phyloP scores from a whole-genome alignment of 2,797 vertebrate species.

The Poeciliopsis infans region DNA sequence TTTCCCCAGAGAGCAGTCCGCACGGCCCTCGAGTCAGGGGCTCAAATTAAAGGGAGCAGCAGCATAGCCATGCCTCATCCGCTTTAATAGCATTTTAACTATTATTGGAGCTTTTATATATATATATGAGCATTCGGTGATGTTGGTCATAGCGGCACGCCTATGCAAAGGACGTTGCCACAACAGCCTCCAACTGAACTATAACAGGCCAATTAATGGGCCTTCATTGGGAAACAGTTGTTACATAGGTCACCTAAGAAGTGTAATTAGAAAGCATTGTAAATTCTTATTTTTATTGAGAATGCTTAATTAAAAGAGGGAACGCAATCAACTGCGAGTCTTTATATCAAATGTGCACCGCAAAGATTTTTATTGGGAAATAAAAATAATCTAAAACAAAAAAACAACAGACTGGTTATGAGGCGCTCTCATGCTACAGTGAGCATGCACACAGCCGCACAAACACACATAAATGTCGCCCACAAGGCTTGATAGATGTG shows the following conservation, averaged over 20 bases:
- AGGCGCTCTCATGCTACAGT: constrained; percentile 68
- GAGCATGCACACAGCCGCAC: constrained; percentile 40
- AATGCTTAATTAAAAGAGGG: constrained; percentile 93
- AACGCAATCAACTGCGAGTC: constrained; percentile 86
- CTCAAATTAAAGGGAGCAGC: constrained; percentile 90
- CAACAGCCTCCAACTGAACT: constrained; percentile 93
- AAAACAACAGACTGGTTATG: constrained; percentile 80
- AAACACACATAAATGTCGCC: constrained; percentile 81
- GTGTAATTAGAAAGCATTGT: constrained; percentile 97
- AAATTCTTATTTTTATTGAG: constrained; percentile 91
- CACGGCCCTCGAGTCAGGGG: constrained; percentile 88
- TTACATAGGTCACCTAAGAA: constrained; percentile 93
- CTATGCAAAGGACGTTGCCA: constrained; percentile 91
- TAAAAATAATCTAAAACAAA: constrained; percentile 70
- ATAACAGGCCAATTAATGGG: constrained; percentile 95
- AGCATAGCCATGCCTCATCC: constrained; percentile 82
- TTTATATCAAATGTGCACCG: constrained; percentile 86
- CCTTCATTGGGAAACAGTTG: constrained; percentile 91
- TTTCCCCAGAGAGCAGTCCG: constrained; percentile 86
- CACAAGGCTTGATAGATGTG: constrained; percentile 91
- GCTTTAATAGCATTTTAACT: constrained; percentile 73
- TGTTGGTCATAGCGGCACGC: constrained; percentile 87
- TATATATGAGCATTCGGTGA: constrained; percentile 80
- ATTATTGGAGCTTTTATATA: neutral
- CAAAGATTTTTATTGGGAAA: constrained; percentile 75